Conservation (phyloP, 1,140 invertebrate genomes). For the Littorina saxatilis region DNA sequence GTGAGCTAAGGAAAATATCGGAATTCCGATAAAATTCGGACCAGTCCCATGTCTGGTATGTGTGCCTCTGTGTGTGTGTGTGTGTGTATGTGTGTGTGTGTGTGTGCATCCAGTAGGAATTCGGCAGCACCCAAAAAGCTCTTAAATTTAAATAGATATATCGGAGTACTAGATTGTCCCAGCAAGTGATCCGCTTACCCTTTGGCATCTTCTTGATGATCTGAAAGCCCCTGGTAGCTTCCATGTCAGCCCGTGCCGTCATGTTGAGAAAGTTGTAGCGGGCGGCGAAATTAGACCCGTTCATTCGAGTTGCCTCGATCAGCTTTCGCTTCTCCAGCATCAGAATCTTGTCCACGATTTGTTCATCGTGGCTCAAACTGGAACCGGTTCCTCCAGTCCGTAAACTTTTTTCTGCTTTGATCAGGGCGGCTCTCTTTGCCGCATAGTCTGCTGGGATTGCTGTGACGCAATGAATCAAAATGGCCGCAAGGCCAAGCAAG, state of each 20-base stretch:
- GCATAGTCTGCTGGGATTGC: neutral
- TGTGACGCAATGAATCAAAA: neutral
- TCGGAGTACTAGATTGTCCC: too few species aligned
- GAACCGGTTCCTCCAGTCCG: neutral
- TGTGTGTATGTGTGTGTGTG: too few species aligned
- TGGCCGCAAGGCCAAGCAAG: neutral
- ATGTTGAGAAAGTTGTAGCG: neutral
- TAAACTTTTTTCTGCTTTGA: neutral
- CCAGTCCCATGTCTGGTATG: too few species aligned
- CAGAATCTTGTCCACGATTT: constrained; percentile 2
- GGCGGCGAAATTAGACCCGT: neutral
- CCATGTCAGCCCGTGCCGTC: neutral
- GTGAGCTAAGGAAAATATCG: too few species aligned
- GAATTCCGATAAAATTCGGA: too few species aligned
- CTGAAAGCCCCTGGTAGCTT: neutral
- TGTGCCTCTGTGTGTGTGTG: too few species aligned
- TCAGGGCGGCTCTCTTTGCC: neutral
- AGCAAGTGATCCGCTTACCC: neutral
- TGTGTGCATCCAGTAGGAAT: too few species aligned
- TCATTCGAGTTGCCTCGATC: neutral
- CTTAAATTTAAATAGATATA: too few species aligned
- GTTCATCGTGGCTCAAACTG: neutral
- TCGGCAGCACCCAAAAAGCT: too few species aligned
- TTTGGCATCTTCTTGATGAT: constrained; percentile 13
- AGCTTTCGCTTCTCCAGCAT: neutral